These are phyloP conservation scores for Pontoporia blainvillei DNA, from an alignment of 2,113 vertebrate genomes.

Conservation along the genomic window DNA sequence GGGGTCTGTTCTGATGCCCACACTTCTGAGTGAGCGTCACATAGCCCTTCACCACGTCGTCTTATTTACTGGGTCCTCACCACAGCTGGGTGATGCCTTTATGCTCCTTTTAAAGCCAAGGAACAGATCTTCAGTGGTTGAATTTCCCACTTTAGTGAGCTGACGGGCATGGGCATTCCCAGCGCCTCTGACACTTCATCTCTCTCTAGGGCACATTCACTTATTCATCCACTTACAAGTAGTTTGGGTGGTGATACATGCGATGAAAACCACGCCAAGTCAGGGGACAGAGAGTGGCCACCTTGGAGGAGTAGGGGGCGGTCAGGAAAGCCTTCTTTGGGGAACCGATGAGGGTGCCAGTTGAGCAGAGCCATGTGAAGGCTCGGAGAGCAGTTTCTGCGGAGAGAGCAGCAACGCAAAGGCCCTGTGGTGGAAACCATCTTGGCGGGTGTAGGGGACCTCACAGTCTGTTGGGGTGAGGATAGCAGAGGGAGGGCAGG, in stretches of 20 bases:
- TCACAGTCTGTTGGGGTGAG: neutral
- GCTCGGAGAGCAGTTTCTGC: neutral
- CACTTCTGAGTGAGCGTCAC: neutral
- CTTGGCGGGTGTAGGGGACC: too few relatives aligned
- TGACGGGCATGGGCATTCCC: neutral
- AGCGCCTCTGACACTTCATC: neutral
- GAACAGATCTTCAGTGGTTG: neutral
- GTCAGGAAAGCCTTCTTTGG: neutral
- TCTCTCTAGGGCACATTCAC: neutral
- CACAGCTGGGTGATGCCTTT: neutral
- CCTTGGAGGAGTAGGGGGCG: neutral
- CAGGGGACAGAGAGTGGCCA: neutral
- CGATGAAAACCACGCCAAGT: neutral
- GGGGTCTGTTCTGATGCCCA: neutral
- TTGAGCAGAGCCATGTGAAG: neutral
- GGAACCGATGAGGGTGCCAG: neutral
- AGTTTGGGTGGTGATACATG: neutral
- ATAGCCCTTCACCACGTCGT: rapidly evolving
- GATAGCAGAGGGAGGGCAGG: too few relatives aligned
- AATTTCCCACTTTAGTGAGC: neutral
- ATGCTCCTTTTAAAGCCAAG: neutral
- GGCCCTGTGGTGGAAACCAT: neutral
- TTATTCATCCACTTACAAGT: neutral
- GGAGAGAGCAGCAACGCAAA: neutral
- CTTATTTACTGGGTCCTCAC: neutral